These are phyloP conservation scores for Stigmatopora nigra DNA, from an alignment of 2,113 vertebrate genomes.

Conservation along the genomic window DNA sequence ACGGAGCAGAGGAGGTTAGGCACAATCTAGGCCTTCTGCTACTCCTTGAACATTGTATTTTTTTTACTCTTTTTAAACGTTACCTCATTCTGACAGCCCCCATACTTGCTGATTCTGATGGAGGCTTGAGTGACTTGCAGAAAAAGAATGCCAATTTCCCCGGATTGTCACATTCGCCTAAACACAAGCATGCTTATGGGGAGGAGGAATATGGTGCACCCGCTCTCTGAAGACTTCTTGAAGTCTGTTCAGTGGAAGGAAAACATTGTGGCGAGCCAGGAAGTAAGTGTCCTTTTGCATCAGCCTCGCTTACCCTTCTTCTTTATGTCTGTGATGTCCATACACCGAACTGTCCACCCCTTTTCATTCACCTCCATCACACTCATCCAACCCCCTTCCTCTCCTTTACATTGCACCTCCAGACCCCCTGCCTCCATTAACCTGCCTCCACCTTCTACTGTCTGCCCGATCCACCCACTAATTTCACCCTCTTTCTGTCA, in stretches of 20 bases:
- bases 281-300: constrained; percentile 47
- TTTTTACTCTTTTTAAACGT: constrained; percentile 19
- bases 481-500: constrained; percentile 66
- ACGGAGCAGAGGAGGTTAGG: constrained; percentile 45
- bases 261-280: constrained; percentile 33
- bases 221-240: constrained; percentile 37
- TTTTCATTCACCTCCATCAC: constrained; percentile 58
- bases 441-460: constrained; percentile 57
- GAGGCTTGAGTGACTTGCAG: constrained; percentile 36
- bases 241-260: constrained; percentile 18
- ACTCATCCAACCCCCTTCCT: constrained; percentile 44
- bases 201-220: constrained; percentile 17
- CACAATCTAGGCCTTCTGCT: constrained; percentile 44
- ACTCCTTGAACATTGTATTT: constrained; percentile 5
- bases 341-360: constrained; percentile 60
- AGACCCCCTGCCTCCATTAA: constrained; percentile 43
- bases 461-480: constrained; percentile 58
- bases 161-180: constrained; percentile 48
- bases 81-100: constrained; percentile 49
- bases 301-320: constrained; percentile 5
- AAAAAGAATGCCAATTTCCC: constrained; percentile 50
- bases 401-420: constrained; percentile 41
- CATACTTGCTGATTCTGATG: constrained; percentile 37
- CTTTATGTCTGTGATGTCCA: constrained; percentile 49
- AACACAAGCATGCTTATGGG: constrained; percentile 21